These are phyloP conservation scores for Propithecus coquereli DNA, from an alignment of 2,113 vertebrate genomes.

Conservation along the genomic window DNA sequence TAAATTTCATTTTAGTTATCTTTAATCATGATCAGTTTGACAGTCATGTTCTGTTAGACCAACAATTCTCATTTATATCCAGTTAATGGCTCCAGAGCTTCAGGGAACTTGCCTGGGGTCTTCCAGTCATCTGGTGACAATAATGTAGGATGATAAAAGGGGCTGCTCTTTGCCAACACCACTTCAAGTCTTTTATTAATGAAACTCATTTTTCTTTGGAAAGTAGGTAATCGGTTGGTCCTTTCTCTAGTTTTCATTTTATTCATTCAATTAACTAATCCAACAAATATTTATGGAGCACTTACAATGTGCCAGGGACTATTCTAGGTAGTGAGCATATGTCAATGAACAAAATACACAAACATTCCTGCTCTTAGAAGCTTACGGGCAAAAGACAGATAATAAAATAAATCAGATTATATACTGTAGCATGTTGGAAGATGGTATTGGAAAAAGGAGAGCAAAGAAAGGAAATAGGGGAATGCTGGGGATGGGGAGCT, in stretches of 20 bases:
- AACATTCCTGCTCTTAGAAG: not conserved
- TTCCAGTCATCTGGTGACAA: not conserved
- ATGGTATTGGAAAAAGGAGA: not conserved
- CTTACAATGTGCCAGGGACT: not conserved
- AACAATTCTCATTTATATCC: not conserved
- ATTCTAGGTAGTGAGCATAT: not conserved
- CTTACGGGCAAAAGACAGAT: not conserved
- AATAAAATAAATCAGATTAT: not conserved
- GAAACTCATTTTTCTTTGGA: not conserved
- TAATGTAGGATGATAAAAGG: not conserved
- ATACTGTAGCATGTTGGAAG: not conserved
- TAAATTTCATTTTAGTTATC: slow-evolving; percentile 13
- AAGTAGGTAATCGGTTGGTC: not conserved
- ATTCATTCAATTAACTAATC: not conserved
- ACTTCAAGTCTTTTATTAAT: not conserved
- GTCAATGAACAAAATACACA: not conserved
- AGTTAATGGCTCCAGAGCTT: not conserved
- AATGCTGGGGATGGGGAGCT: not conserved
- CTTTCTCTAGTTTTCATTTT: slow-evolving; percentile 31
- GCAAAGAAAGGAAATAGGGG: not conserved
- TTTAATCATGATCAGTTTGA: not conserved
- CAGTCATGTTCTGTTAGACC: not conserved
- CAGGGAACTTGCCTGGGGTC: not conserved
- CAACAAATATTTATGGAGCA: not conserved
- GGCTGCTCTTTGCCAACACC: not conserved